These are phyloP conservation scores for Barypeithes pellucidus DNA, from an alignment of 2,888 invertebrate genomes.

Conservation along the genomic window DNA sequence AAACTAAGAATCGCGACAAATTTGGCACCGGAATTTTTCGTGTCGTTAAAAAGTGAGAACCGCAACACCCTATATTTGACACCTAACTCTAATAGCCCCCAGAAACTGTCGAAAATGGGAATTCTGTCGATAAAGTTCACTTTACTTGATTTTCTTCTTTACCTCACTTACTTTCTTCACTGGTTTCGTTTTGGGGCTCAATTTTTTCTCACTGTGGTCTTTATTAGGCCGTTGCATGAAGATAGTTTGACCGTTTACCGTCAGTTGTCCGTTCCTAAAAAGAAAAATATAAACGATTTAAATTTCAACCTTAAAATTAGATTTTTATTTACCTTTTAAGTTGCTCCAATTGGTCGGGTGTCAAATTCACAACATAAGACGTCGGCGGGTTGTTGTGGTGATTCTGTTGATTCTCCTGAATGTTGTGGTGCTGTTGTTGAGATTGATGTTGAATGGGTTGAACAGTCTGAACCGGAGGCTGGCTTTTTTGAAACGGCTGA, in stretches of 20 bases:
- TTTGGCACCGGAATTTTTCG: too few relatives aligned
- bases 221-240: slow-evolving; percentile 69
- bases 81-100: too few relatives aligned
- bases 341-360: slow-evolving; percentile 70
- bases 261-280: slow-evolving; percentile 67
- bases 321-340: slow-evolving; percentile 61
- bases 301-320: not conserved
- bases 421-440: slow-evolving; percentile 55
- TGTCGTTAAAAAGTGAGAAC: too few relatives aligned
- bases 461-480: slow-evolving; percentile 69
- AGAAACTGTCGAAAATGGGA: too few relatives aligned
- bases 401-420: slow-evolving; percentile 57
- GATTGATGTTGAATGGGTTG: slow-evolving; percentile 65
- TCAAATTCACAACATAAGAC: slow-evolving; percentile 70
- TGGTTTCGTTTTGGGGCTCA: slow-evolving; percentile 68
- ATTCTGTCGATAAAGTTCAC: too few relatives aligned
- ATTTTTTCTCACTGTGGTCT: slow-evolving; percentile 63
- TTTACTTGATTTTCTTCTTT: too few relatives aligned
- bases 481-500: slow-evolving; percentile 68
- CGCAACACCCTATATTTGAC: too few relatives aligned
- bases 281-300: slow-evolving; percentile 7
- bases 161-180: slow-evolving; percentile 64
- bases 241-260: slow-evolving; percentile 70
- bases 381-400: slow-evolving; percentile 62
- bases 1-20: too few relatives aligned